A percentile compares a stretch with the other conserved stretches of the same genome.
phyloP scores from a whole-genome alignment of 2,797 vertebrate species.

The Peromyscus attwateri region DNA sequence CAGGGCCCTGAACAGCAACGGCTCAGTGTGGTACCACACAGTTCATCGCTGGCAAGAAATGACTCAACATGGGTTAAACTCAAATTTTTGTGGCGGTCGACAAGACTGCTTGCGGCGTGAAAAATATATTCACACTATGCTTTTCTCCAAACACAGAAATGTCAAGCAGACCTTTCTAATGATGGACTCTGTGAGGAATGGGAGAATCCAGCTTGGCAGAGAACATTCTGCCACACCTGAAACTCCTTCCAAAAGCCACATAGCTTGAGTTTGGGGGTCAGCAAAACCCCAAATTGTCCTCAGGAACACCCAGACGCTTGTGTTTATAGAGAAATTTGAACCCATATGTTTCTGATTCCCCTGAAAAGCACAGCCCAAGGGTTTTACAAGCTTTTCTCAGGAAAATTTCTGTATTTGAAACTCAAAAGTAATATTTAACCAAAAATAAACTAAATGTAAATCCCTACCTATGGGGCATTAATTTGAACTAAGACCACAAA shows the following conservation, averaged over 20 bases:
- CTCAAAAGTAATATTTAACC: conserved; percentile 68
- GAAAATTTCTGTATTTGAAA: conserved; percentile 74
- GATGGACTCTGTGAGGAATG: background rate
- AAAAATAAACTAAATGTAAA: conserved; percentile 75
- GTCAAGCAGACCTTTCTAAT: conserved; percentile 7
- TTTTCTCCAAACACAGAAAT: conserved; percentile 46
- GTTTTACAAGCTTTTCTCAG: conserved; percentile 80
- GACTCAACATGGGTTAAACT: background rate
- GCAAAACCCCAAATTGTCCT: conserved; percentile 57
- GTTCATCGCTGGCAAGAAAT: background rate
- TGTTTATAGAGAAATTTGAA: conserved; percentile 67
- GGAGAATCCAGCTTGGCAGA: background rate
- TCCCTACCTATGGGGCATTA: conserved; percentile 67
- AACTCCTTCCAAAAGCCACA: conserved; percentile 57
- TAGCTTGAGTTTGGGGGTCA: conserved; percentile 45
- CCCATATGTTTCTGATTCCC: conserved; percentile 76
- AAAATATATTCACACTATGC: conserved; percentile 70
- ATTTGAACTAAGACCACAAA: conserved; percentile 73
- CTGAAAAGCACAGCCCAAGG: conserved; percentile 8
- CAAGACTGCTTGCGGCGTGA: conserved; percentile 59
- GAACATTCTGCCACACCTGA: background rate
- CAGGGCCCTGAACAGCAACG: background rate
- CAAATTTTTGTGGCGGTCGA: conserved; percentile 47
- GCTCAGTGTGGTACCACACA: background rate
- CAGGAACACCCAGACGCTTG: conserved; percentile 30